Percentiles rank a stretch among this genome's conserved stretches.
phyloP scores from a whole-genome alignment of 1,140 invertebrate genomes.

The Euura lappo region DNA sequence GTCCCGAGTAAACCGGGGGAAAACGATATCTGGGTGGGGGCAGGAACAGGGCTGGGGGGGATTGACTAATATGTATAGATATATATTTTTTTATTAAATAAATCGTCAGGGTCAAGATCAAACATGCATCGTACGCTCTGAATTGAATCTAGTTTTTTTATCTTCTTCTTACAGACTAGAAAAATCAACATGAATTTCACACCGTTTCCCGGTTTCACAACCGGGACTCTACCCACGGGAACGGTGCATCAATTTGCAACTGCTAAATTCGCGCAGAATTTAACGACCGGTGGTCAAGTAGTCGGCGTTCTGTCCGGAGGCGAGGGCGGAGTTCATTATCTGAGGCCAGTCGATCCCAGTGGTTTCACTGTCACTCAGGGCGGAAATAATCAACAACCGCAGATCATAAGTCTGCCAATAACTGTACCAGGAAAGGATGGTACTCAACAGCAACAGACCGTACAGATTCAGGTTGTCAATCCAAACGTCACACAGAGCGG shows the following conservation, averaged over 20 bases:
- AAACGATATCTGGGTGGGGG: background rate
- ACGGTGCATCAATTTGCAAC: constrained; percentile 72
- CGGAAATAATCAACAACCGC: constrained; percentile 60
- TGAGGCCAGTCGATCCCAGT: constrained; percentile 72
- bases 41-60: background rate
- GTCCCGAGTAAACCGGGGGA: constrained; percentile 2
- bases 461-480: constrained; percentile 78
- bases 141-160: too few species aligned
- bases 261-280: constrained; percentile 70
- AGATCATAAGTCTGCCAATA: constrained; percentile 77
- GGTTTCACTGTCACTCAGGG: constrained; percentile 56
- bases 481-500: constrained; percentile 62
- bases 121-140: too few species aligned
- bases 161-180: constrained; percentile 29
- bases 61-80: background rate
- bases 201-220: constrained; percentile 69
- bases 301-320: constrained; percentile 66
- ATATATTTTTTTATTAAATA: background rate
- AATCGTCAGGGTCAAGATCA: background rate
- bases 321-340: constrained; percentile 77
- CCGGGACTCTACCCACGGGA: constrained; percentile 66
- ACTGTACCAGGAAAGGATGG: constrained; percentile 78
- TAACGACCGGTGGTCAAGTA: constrained; percentile 64
- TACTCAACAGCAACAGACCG: constrained; percentile 71
- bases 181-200: constrained; percentile 71